Percentiles rank a stretch among this genome's conserved stretches.
Conservation (phyloP, 2,888 invertebrate species). For the Ormyrus rosae region DNA sequence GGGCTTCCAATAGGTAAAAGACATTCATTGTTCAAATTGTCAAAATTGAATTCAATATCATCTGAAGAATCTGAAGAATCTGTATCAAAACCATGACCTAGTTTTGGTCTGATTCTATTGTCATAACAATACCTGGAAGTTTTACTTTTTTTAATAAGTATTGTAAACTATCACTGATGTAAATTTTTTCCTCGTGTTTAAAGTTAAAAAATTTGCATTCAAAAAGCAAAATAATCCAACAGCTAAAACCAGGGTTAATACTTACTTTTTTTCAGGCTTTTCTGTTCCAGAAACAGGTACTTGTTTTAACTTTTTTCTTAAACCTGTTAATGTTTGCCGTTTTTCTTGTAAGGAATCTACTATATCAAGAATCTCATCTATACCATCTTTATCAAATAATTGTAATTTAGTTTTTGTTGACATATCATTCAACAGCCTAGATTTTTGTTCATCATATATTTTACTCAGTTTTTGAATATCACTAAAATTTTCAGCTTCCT, state of each 20-base stretch:
- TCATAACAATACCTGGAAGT: slow-evolving; percentile 47
- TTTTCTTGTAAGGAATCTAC: slow-evolving; percentile 58
- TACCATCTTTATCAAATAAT: slow-evolving; percentile 62
- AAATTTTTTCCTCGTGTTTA: too few species aligned
- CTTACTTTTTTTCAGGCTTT: slow-evolving; percentile 24
- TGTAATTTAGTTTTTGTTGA: slow-evolving; percentile 54
- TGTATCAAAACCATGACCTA: slow-evolving; percentile 64
- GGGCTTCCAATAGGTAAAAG: too few species aligned
- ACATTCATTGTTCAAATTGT: too few species aligned
- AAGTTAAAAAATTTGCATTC: too few species aligned
- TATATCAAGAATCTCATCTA: slow-evolving; percentile 60
- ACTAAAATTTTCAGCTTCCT: slow-evolving; percentile 59
- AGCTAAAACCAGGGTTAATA: background rate
- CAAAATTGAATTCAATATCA: slow-evolving; percentile 36
- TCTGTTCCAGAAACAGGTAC: background rate
- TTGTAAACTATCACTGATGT: too few species aligned
- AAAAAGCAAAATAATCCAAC: too few species aligned
- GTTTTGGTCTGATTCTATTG: slow-evolving; percentile 56
- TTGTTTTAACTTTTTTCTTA: slow-evolving; percentile 41
- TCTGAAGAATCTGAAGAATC: slow-evolving; percentile 61
- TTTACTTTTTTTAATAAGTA: too few species aligned
- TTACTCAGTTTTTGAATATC: slow-evolving; percentile 63
- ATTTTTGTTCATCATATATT: slow-evolving; percentile 60
- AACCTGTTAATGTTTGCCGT: slow-evolving; percentile 17
- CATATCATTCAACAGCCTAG: slow-evolving; percentile 29